Conservation (phyloP, 2,888 invertebrate species). For the Heliconius erato region DNA sequence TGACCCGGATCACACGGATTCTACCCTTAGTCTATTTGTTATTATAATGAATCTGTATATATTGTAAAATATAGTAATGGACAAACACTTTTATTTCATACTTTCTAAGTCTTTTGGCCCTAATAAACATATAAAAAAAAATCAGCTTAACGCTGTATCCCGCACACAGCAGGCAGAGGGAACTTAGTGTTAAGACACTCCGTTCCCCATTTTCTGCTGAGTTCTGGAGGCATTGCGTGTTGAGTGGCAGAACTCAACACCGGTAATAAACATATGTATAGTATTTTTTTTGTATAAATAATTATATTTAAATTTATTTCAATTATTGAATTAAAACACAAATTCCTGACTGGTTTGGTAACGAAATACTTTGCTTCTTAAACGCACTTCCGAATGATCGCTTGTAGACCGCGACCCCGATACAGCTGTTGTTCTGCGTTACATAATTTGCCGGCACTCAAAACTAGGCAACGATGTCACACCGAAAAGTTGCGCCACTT, state of each 20-base stretch:
- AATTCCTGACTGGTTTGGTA: slow-evolving; percentile 58
- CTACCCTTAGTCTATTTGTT: slow-evolving; percentile 15
- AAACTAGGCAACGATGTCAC: slow-evolving; percentile 86
- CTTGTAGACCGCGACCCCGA: slow-evolving; percentile 76
- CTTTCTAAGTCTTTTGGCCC: background rate
- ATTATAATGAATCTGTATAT: background rate
- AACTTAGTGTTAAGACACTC: no score
- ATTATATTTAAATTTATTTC: background rate
- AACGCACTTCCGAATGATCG: slow-evolving; percentile 66
- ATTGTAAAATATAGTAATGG: background rate
- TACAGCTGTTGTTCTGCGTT: slow-evolving; percentile 81
- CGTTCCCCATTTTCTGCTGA: no score
- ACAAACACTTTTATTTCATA: background rate
- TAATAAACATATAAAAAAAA: background rate
- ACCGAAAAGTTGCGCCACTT: slow-evolving; percentile 84
- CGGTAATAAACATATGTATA: background rate
- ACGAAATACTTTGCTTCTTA: slow-evolving; percentile 13
- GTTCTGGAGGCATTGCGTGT: no score
- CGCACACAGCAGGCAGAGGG: no score
- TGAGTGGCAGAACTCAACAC: no score
- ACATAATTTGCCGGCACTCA: slow-evolving; percentile 81
- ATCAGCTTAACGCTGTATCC: no score
- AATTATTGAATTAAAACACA: background rate
- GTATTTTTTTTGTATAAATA: background rate
- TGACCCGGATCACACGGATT: slow-evolving; percentile 56